Evolutionary conservation across 2,797 vertebrate genomes (phyloP).

Genomic region (Triplophysa bombifrons): DNA sequence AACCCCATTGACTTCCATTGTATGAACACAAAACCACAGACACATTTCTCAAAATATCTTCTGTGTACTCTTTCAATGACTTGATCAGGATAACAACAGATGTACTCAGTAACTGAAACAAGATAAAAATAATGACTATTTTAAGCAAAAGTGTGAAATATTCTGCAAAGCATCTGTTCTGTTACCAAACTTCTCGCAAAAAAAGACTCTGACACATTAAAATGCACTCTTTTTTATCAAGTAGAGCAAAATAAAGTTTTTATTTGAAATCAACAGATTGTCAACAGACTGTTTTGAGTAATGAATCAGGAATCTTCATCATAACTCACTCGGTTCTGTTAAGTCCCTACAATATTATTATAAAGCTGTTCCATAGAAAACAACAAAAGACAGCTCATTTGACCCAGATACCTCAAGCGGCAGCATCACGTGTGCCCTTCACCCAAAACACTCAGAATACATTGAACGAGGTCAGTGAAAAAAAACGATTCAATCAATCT

Average conservation of each 20-base stretch:
- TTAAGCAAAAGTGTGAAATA: background rate
- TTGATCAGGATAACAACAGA: no score
- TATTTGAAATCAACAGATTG: background rate
- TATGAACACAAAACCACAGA: no score
- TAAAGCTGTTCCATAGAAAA: no score
- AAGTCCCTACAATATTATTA: no score
- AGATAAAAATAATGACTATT: background rate
- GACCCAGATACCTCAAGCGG: background rate
- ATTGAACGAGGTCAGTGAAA: background rate
- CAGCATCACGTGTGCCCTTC: background rate
- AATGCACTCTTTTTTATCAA: background rate
- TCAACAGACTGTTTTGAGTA: background rate
- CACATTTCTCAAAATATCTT: no score
- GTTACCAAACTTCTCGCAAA: background rate
- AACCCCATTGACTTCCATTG: no score
- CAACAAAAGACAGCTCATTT: no score
- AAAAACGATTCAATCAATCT: no score
- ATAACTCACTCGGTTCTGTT: background rate
- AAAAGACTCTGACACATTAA: background rate
- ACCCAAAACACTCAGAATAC: background rate
- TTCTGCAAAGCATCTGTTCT: background rate
- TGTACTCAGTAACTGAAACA: no score
- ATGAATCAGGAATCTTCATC: background rate
- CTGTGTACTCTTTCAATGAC: no score
- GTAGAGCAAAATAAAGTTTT: background rate